Evolutionary conservation across 2,888 invertebrate genomes (phyloP), one percentile per base, ranked within the genome.

Genomic region (Mimachlamys varia): DNA sequence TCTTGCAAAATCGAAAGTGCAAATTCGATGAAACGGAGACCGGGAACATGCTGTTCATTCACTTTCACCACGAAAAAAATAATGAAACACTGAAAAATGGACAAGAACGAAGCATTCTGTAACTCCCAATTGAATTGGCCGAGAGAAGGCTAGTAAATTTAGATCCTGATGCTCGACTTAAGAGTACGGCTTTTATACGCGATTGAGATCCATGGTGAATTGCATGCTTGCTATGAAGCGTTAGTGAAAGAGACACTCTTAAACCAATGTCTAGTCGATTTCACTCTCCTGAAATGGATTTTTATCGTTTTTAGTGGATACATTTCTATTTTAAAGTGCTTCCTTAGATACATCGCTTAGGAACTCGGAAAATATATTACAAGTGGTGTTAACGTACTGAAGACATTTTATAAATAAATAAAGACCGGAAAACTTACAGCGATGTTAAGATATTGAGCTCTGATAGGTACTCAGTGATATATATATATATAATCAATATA

Each of bases 251-350:
- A 76, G 76, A 76, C 62, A 62, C 22, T 0, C 22, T 33, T 76
- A 76, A 76, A 76, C 33, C 13, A 44, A 33, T 12, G 76, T 76
- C 76, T 76, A 76, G 76, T 33, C 76, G 76, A 76, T 33, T 76
- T 76, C 76, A 33, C 76, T 33, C 76, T 76, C 27, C 76, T 33
- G 17, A 76, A 33, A 76, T 76, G 76, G 76, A 76, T 76, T 76
- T 76, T 76, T 33, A 33, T 76, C 3, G 33, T 76, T 27, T n/a
- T 76, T 27, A 76, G 76, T 76, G 33, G n/a, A 62, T 62, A 53
- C 19, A 19, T 76, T 76, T 76, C 33, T 15, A 27, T 33, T 76
- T 33, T 17, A 33, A 27, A 76, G 76, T 76, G 76, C 76, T 76
- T 33, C 7, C 27, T 76, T 27, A 76, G 33, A 76, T 33, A 76